Base-by-base conservation (phyloP, 2,113 vertebrate species). In the Australoheros scitulus region DNA sequence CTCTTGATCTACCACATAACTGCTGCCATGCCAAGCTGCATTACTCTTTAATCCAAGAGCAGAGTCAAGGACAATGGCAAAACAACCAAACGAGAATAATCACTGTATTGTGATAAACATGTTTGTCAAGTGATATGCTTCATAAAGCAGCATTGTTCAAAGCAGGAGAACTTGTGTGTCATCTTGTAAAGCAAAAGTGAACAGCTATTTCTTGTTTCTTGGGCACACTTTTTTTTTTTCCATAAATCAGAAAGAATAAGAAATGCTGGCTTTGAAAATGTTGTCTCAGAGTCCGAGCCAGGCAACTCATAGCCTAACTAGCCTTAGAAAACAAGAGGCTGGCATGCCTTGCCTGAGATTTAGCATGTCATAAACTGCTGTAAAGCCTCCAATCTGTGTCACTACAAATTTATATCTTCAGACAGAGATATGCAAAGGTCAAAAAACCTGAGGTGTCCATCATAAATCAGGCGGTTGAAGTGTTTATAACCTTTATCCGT, bases 311-410 rank as follows among this genome's bases (percentile, higher is more conserved):
- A 29, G 81, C 80, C 91, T 91, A 92, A 94, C 92, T 88, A 88
- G 93, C 90, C 92, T 90, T 74, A 84, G 82, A 90, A 93, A 95
- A 96, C 91, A 92, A 94, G 93, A 91, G 83, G 86, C 92, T 93
- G 95, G 91, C 94, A 92, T 55, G 91, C 86, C 93, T 83, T 55
- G 86, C 72, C 87, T 41, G 92, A 95, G 95, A 95, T 95, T 96
- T 96, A 96, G 93, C 96, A 95, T 96, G 95, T 96, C 96, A 95
- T 96, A 96, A 96, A 96, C 90, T 90, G 90, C 93, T 93, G 94
- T 95, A 96, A 96, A 95, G 92, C 94, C 93, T 95, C 95, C 95
- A 96, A 96, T 96, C 95, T 95, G 94, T 95, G 96, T 96, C 96
- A 95, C 86, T 92, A 94, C 94, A 93, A 95, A 96, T 96, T 95